Percentiles rank a stretch among this genome's conserved stretches.
Conservation (phyloP, 2,113 vertebrate genomes). For the Taurulus bubalis region DNA sequence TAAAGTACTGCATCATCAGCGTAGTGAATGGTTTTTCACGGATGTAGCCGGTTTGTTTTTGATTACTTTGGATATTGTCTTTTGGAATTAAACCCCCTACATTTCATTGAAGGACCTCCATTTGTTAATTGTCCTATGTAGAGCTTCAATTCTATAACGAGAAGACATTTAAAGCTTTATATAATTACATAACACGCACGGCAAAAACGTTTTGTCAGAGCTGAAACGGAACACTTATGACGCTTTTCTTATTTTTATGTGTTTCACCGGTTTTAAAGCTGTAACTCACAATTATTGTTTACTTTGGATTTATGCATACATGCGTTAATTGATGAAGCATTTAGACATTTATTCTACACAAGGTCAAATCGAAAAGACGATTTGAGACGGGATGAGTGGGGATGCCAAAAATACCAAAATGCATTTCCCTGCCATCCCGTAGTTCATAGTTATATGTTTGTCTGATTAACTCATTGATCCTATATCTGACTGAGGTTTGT, state of each 20-base stretch:
- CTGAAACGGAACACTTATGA: not conserved
- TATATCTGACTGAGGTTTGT: not conserved
- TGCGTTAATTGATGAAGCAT: not conserved
- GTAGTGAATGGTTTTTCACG: not conserved
- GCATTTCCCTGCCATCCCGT: too few relatives aligned
- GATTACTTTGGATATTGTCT: conserved; percentile 8
- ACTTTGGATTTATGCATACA: conserved; percentile 1
- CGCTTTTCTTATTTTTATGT: not conserved
- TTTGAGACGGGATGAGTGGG: not conserved
- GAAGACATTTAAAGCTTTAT: not conserved
- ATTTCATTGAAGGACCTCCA: not conserved
- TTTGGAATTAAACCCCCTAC: conserved; percentile 31
- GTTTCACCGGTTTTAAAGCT: not conserved
- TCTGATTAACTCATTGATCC: not conserved
- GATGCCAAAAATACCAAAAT: too few relatives aligned
- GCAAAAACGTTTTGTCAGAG: not conserved
- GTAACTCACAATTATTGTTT: not conserved
- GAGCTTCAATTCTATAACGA: not conserved
- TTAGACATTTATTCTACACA: not conserved
- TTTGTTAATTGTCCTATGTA: not conserved
- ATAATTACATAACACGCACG: not conserved
- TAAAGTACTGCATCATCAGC: not conserved
- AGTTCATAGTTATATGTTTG: too few relatives aligned
- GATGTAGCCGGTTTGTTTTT: too few relatives aligned
- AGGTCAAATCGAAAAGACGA: not conserved